Evolutionary conservation across 2,113 vertebrate genomes (phyloP), one percentile per base, ranked within the genome.

Genomic region (Fregetta grallaria): DNA sequence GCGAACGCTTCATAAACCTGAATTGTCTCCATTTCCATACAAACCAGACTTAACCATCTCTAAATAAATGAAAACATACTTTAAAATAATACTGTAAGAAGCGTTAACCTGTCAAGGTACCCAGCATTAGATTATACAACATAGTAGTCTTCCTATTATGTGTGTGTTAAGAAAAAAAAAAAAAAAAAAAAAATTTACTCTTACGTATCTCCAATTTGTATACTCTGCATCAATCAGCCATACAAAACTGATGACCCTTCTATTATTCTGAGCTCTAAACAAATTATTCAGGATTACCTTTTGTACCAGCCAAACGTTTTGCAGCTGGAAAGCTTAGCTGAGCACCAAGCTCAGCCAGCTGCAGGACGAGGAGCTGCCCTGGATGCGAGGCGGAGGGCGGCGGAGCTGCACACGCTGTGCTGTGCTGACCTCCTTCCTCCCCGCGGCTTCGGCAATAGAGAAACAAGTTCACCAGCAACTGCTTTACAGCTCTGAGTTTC

Each of bases 391-490:
- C 44, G 61, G 36, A 68, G 32, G 5, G 36, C 8, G 3, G 17
- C 18, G 8, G 32, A 20, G 52, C 76, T 77, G 50, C 6, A 0
- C 6, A 2, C 14, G 5, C 40, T 3, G 0, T 2, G 14, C 55
- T 36, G 12, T 18, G n/a, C 79, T 56, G 45, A n/a, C 21, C 74
- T 81, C 81, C 44, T 68, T 56, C 53, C 58, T 77, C 40, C 70
- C 61, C 0, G 1, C 1, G 1, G 34, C 15, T 11, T 30, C 5
- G 3, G 59, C 59, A 11, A 9, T 0, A 8, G 13, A 40, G 63
- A 66, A 3, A 40, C 63, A 40, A 26, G 47, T 3, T 62, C 82
- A n/a, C 7, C 66, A 36, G 36, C 26, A 38, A 34, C 70, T 63
- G 82, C 29, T 63, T 32, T 16, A 14, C 38, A 45, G 59, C 63